Evolutionary conservation across 2,797 vertebrate genomes (phyloP), one percentile per base, ranked within the genome.

Genomic region (Anolis apletophallus): DNA sequence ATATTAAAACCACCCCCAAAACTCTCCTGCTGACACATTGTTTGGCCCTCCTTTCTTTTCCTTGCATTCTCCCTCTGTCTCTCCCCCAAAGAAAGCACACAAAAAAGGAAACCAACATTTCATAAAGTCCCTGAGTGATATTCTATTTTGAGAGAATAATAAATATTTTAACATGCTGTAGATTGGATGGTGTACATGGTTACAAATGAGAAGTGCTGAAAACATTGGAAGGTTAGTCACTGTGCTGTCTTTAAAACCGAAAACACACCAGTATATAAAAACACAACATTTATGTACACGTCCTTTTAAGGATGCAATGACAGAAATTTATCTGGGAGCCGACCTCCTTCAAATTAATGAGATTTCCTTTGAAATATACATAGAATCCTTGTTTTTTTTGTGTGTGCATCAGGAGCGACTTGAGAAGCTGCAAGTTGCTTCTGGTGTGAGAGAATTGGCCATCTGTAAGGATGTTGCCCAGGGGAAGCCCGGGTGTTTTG

Each of bases 1-100:
- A 13, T 90, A 83, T 88, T 75, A 54, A 89, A 91, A 81, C 69
- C 54, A 68, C 61, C 26, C 80, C 88, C 40, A 40, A 59, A 11
- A 57, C 81, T 21, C 10, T 55, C 87, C 64, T 79, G 86, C 90
- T 90, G 90, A 67, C 88, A 29, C 64, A 69, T 88, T 89, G 87
- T 93, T 93, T 78, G 10, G 61, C 16, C 21, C 69, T 74, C 85
- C 12, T 80, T 72, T 79, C 32, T 61, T 77, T n/a, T 26, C 61
- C 26, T 73, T 40, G 61, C 26, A 69, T 57, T 75, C 11, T 50
- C 7, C 14, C 8, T 26, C 68, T 52, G 54, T 82, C 81, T 80
- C 0, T 77, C 90, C 73, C 80, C 1, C 13, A 29, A 76, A 13
- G 23, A 17, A 50, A 75, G 40, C 74, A 57, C 74, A 57, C 81